A percentile compares a stretch with the other conserved stretches of the same genome.
These are phyloP conservation scores for Takifugu bimaculatus DNA, from an alignment of 2,113 vertebrate genomes.

Conservation along the genomic window DNA sequence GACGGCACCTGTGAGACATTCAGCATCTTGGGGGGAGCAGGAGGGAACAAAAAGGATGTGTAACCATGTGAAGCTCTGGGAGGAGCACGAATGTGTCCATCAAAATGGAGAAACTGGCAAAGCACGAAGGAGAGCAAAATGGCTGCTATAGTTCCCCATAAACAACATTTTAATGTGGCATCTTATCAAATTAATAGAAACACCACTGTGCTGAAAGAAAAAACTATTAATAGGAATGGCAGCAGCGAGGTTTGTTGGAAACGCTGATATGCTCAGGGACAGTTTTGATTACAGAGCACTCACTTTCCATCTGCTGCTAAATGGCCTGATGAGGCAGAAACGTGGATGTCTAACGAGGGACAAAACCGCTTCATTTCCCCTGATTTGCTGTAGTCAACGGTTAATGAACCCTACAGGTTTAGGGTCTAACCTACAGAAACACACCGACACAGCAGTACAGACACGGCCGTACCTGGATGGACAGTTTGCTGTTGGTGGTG, in stretches of 20 bases:
- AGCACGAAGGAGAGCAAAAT: slow-evolving; percentile 24
- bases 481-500: slow-evolving; percentile 80
- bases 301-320: slow-evolving; percentile 27
- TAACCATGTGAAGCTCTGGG: background rate
- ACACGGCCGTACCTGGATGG: slow-evolving; percentile 81
- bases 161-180: slow-evolving; percentile 39
- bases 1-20: slow-evolving; percentile 79
- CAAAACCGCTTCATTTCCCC: background rate
- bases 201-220: slow-evolving; percentile 16
- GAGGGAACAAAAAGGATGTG: background rate
- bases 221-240: slow-evolving; percentile 48
- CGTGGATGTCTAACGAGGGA: slow-evolving; percentile 12
- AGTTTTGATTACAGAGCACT: slow-evolving; percentile 33
- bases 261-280: slow-evolving; percentile 17
- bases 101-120: slow-evolving; percentile 13
- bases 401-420: background rate
- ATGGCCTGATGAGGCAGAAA: slow-evolving; percentile 13
- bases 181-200: slow-evolving; percentile 49
- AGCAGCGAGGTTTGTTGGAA: slow-evolving; percentile 31
- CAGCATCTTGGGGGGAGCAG: slow-evolving; percentile 77
- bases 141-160: slow-evolving; percentile 12
- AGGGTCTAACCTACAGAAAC: background rate
- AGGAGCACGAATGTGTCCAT: slow-evolving; percentile 8
- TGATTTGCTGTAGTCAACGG: background rate
- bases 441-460: background rate